phyloP scores from a whole-genome alignment of 2,113 vertebrate species.

The Balaeniceps rex region DNA sequence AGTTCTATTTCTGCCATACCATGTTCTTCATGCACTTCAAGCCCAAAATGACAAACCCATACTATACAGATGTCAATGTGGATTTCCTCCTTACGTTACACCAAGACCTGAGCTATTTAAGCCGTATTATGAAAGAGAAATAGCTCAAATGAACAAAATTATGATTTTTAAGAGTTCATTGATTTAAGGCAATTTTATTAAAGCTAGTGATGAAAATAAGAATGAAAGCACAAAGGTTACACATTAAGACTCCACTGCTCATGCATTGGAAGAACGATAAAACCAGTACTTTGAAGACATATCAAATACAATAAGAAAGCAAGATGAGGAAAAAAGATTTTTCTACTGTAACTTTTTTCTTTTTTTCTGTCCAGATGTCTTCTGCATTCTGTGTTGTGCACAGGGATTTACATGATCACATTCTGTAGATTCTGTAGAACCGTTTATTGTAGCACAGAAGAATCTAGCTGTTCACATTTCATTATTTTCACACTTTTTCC shows the following conservation, averaged over 20 bases:
- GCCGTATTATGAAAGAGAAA: neutral
- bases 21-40: neutral
- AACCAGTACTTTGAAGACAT: neutral
- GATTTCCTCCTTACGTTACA: neutral
- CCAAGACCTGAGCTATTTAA: neutral
- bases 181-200: neutral
- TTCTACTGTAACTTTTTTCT: neutral
- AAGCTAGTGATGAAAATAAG: neutral
- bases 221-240: neutral
- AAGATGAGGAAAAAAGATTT: neutral
- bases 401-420: neutral
- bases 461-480: neutral
- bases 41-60: neutral
- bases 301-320: neutral
- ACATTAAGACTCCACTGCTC: neutral
- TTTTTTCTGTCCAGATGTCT: neutral
- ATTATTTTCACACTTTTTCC: neutral
- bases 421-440: neutral
- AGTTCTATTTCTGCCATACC: neutral
- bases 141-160: neutral
- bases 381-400: neutral
- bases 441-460: neutral
- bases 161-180: neutral
- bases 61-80: neutral
- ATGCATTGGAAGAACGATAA: neutral